These are phyloP conservation scores for Pangasianodon gigas DNA, from an alignment of 2,113 vertebrate genomes.

Conservation along the genomic window DNA sequence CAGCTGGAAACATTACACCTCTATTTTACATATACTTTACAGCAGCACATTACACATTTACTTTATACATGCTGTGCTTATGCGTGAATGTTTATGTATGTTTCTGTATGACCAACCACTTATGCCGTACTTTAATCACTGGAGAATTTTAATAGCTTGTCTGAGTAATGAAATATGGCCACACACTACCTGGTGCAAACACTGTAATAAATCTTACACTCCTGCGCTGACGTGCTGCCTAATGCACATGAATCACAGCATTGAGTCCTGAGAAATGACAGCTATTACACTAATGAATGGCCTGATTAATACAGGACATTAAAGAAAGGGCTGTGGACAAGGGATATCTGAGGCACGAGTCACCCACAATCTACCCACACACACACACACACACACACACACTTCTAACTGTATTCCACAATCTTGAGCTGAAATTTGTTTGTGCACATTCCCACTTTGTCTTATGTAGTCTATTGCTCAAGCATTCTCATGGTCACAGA, in stretches of 20 bases:
- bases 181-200: constrained; percentile 76
- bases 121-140: constrained; percentile 73
- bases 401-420: not conserved
- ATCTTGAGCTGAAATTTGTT: not conserved
- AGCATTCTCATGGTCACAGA: not conserved
- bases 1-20: not conserved
- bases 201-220: constrained; percentile 75
- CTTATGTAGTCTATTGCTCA: not conserved
- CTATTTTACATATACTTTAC: not conserved
- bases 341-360: not conserved
- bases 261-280: constrained; percentile 72
- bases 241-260: constrained; percentile 74
- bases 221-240: constrained; percentile 61
- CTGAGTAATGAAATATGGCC: constrained; percentile 74
- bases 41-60: not conserved
- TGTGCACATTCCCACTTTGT: not conserved
- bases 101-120: not conserved
- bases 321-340: constrained; percentile 72
- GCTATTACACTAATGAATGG: constrained; percentile 79
- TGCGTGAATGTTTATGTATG: not conserved
- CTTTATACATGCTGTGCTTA: not conserved
- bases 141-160: constrained; percentile 76
- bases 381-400: constrained; percentile 1
- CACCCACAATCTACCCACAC: not conserved
- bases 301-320: constrained; percentile 79